These are phyloP conservation scores for Jaculus jaculus DNA, from an alignment of 2,113 vertebrate genomes.

Conservation along the genomic window DNA sequence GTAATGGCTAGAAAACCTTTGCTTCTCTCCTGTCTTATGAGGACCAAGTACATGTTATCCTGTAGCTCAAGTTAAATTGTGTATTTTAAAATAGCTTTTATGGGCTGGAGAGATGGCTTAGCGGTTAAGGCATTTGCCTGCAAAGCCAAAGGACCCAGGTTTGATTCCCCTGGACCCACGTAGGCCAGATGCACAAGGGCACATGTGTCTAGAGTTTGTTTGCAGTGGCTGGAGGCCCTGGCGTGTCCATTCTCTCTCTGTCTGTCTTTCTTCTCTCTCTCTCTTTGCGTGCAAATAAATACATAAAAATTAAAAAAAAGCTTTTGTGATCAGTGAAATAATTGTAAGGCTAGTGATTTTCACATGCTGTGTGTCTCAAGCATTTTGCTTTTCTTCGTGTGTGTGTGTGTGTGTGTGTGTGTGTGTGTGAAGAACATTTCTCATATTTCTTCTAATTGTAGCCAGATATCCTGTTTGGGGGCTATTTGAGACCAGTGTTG, in stretches of 20 bases:
- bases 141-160: too few species aligned
- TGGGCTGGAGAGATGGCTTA: too few species aligned
- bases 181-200: too few species aligned
- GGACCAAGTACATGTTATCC: background rate
- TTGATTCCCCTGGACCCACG: too few species aligned
- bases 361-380: constrained; percentile 47
- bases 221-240: too few species aligned
- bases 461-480: constrained; percentile 65
- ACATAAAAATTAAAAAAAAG: too few species aligned
- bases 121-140: too few species aligned
- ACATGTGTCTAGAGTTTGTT: too few species aligned
- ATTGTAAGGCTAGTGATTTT: constrained; percentile 10
- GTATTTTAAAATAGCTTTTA: background rate
- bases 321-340: background rate
- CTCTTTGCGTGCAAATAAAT: too few species aligned
- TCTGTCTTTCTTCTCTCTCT: too few species aligned
- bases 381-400: constrained; percentile 4
- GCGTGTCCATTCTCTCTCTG: too few species aligned
- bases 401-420: background rate
- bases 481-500: background rate
- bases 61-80: background rate
- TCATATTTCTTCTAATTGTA: constrained; percentile 71
- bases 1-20: background rate
- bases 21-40: background rate
- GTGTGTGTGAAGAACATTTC: constrained; percentile 29